Percentiles rank a stretch among this genome's conserved stretches.
Conservation (phyloP, 1,140 invertebrate genomes). For the Papilio glaucus region DNA sequence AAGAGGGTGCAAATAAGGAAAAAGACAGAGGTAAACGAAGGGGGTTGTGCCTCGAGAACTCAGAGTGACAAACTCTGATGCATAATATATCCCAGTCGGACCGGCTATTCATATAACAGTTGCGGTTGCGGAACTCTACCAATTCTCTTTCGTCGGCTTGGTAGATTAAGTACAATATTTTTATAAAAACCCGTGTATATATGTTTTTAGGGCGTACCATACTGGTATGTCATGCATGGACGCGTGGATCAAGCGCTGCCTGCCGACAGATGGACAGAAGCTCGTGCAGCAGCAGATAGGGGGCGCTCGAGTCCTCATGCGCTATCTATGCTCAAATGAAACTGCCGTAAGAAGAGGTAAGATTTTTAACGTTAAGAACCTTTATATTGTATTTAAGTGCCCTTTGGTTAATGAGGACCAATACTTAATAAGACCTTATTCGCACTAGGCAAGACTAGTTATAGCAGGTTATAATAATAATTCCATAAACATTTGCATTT, state of each 20-base stretch:
- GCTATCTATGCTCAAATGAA: conserved; percentile 70
- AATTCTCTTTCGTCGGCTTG: too few relatives aligned
- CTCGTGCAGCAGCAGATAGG: conserved; percentile 72
- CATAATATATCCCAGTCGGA: too few relatives aligned
- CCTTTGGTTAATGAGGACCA: not conserved
- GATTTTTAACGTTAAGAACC: not conserved
- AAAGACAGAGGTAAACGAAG: too few relatives aligned
- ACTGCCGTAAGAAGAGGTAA: conserved; percentile 68
- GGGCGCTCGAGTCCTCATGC: conserved; percentile 68
- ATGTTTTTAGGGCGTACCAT: conserved; percentile 64
- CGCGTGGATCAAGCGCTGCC: conserved; percentile 71
- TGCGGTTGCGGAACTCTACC: too few relatives aligned
- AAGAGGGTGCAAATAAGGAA: too few relatives aligned
- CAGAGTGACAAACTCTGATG: too few relatives aligned
- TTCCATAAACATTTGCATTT: not conserved
- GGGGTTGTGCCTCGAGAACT: too few relatives aligned
- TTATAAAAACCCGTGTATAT: not conserved
- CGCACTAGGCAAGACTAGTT: not conserved
- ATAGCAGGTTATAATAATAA: not conserved
- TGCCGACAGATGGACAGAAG: conserved; percentile 72
- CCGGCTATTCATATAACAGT: too few relatives aligned
- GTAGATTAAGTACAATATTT: too few relatives aligned
- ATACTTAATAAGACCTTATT: not conserved
- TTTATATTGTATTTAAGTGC: not conserved
- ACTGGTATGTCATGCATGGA: conserved; percentile 76